A percentile compares a stretch with the other conserved stretches of the same genome.
These are phyloP conservation scores for Coregonus clupeaformis DNA, from an alignment of 2,113 vertebrate species.

Conservation along the genomic window DNA sequence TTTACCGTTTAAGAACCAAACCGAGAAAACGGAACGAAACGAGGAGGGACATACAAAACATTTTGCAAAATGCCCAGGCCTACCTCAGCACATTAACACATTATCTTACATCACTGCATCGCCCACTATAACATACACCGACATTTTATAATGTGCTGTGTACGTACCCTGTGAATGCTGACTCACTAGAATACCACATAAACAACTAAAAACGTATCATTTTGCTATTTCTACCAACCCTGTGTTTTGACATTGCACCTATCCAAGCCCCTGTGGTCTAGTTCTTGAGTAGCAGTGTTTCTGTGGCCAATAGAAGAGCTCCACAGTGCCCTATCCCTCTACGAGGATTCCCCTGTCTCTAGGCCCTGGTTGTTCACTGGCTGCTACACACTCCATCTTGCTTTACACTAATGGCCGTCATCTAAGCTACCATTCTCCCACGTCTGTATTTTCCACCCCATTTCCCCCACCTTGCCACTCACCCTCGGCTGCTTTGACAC, in stretches of 20 bases:
- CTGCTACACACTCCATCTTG: conserved; percentile 37
- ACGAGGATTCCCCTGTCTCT: conserved; percentile 28
- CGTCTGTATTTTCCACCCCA: conserved; percentile 51
- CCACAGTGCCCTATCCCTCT: conserved; percentile 29
- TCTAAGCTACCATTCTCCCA: conserved; percentile 29
- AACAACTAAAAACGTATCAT: neutral
- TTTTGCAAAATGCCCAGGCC: neutral
- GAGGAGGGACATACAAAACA: too few relatives aligned
- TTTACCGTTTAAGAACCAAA: too few relatives aligned
- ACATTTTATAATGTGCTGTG: neutral
- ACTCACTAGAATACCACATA: conserved; percentile 1
- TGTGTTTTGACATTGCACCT: conserved; percentile 6
- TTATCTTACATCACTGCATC: neutral
- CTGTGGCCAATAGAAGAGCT: conserved; percentile 42
- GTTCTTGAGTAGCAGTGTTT: neutral
- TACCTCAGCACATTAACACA: conserved; percentile 23
- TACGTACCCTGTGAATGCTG: neutral
- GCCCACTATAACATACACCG: neutral
- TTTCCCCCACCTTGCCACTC: conserved; percentile 45
- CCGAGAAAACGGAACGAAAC: too few relatives aligned
- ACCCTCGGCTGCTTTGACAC: conserved; percentile 34
- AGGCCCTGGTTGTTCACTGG: conserved; percentile 27
- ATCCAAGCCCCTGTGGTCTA: neutral
- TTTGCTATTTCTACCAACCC: neutral
- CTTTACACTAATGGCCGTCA: conserved; percentile 48